Evolutionary conservation across 2,113 vertebrate genomes (phyloP).

Genomic region (Prolemur simus): DNA sequence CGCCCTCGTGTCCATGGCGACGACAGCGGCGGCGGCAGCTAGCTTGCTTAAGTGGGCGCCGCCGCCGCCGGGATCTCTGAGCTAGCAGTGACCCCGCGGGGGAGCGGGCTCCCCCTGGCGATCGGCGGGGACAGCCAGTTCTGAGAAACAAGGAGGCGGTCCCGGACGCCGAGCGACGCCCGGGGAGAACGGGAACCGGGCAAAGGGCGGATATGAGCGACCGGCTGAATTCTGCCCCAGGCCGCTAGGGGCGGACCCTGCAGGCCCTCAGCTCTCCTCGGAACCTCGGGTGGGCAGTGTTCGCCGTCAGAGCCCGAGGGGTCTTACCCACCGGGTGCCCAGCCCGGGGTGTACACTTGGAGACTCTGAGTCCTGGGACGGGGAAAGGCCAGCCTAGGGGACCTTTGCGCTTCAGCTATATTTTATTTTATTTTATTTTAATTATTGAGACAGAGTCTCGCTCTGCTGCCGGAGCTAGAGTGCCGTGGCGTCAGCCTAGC

Average conservation of each 20-base stretch:
- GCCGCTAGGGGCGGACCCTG: slow-evolving; percentile 32
- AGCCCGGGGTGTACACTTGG: background rate
- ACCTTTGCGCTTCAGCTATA: background rate
- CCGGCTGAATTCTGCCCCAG: background rate
- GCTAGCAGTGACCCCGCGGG: background rate
- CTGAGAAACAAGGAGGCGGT: slow-evolving; percentile 19
- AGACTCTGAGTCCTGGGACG: background rate
- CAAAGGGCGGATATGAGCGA: slow-evolving; percentile 25
- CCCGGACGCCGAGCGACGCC: background rate
- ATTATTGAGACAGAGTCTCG: too few relatives aligned
- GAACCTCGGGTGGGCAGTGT: slow-evolving; percentile 42
- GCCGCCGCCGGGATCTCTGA: background rate
- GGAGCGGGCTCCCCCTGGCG: slow-evolving; percentile 35
- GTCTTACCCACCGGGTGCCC: background rate
- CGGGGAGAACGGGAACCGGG: background rate
- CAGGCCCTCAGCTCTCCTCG: background rate
- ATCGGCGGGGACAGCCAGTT: background rate
- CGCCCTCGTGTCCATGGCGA: slow-evolving; percentile 63
- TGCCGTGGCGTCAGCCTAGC: too few relatives aligned
- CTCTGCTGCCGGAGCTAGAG: too few relatives aligned
- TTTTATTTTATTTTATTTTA: background rate
- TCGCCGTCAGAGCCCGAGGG: background rate
- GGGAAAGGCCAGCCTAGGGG: background rate
- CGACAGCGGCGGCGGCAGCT: slow-evolving; percentile 23
- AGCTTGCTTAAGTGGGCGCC: background rate